phyloP scores from a whole-genome alignment of 2,113 vertebrate species.

The Myrmecobius fasciatus region DNA sequence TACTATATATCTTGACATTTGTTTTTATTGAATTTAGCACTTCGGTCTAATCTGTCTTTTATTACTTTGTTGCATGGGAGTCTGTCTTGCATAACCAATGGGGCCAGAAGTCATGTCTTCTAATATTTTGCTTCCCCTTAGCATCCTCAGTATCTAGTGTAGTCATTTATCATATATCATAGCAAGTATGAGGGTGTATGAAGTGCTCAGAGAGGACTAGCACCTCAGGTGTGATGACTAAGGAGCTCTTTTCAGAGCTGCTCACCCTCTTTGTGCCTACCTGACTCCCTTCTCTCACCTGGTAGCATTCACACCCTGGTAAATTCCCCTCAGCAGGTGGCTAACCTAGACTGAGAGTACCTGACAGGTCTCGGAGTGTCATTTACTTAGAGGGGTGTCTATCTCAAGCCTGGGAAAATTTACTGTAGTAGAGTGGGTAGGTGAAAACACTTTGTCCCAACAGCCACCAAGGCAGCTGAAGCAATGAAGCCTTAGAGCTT shows the following conservation, averaged over 20 bases:
- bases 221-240: neutral
- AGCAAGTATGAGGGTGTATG: neutral
- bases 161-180: neutral
- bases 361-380: neutral
- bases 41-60: conserved; percentile 7
- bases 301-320: no score
- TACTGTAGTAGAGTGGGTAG: neutral
- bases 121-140: neutral
- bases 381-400: neutral
- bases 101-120: neutral
- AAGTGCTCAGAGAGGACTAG: neutral
- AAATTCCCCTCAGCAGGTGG: neutral
- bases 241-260: neutral
- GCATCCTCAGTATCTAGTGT: neutral
- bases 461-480: neutral
- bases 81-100: neutral
- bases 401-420: neutral
- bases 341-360: neutral
- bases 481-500: neutral
- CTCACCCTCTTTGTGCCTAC: no score
- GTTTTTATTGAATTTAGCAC: neutral
- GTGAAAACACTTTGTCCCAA: neutral
- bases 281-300: neutral
- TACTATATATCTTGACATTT: neutral
- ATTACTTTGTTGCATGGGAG: neutral